Evolutionary conservation across 2,888 invertebrate species (phyloP), one percentile per base, ranked within the genome.

Genomic region (Saturnia pavonia): DNA sequence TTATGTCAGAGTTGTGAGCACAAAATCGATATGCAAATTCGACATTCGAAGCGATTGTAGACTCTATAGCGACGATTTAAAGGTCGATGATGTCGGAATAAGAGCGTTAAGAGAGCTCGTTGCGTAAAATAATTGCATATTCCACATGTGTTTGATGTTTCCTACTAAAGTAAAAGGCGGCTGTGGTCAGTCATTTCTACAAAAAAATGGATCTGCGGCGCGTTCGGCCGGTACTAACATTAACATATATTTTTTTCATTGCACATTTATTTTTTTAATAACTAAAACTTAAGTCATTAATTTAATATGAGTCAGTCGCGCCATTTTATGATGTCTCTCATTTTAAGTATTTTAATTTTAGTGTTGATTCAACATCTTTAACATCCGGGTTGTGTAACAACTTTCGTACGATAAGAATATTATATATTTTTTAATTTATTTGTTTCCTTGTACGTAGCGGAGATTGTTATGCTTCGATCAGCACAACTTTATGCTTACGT

Each of bases 1-100:
- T 85, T 86, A 87, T 92, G 93, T 93, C 86, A 80, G 91, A 93
- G 92, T 93, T 93, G 92, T 92, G 83, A 85, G 93, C 93, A 93
- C 93, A 93, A 93, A 90, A 80, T 76, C 77, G 82, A 80, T 77
- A 87, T 85, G 84, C 92, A 92, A 93, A 92, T 88, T 92, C 92
- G 91, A 91, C 92, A 90, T 91, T 84, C 78, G 74, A 78, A 82
- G 86, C 79, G 89, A 88, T 84, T 79, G 90, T 90, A 91, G 91
- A 85, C 92, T 93, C 88, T 77, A 74, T 45, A n/a, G 27, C 34
- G 27, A 57, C 57, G 70, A 66, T 40, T 51, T 40, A 43, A 51
- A 66, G 65, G 69, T 68, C 69, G 69, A 69, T 40, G 42, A 45
- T 65, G 69, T 57, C 65, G 43, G 66, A 54, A 54, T 60, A 66